phyloP scores from a whole-genome alignment of 1,140 invertebrate genomes.

The Pararge aegeria region DNA sequence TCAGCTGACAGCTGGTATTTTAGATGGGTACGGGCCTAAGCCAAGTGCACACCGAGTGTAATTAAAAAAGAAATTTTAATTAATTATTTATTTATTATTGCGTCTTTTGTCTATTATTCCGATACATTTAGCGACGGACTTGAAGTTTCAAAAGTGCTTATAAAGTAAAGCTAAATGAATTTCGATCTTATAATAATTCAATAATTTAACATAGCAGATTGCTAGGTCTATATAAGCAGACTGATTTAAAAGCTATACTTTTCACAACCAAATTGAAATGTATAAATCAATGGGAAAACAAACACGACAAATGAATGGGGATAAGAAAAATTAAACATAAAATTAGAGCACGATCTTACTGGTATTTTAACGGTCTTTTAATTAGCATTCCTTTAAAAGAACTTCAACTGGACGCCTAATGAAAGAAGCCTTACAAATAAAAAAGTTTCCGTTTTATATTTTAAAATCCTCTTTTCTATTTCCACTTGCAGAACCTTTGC shows the following conservation, averaged over 20 bases:
- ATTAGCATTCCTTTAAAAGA: conserved; percentile 29
- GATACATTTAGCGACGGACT: too few species aligned
- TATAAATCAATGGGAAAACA: neutral
- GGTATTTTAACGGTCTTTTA: conserved; percentile 32
- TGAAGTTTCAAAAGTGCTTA: too few species aligned
- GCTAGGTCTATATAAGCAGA: too few species aligned
- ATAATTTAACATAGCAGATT: too few species aligned
- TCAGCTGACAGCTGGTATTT: too few species aligned
- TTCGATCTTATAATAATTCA: too few species aligned
- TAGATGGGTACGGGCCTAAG: too few species aligned
- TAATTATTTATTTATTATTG: too few species aligned
- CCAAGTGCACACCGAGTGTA: too few species aligned
- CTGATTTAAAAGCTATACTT: neutral
- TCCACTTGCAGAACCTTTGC: neutral
- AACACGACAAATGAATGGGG: neutral
- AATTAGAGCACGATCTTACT: conserved; percentile 24
- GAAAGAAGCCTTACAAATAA: conserved; percentile 23
- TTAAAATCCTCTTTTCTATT: conserved; percentile 4
- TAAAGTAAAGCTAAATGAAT: too few species aligned
- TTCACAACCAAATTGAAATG: neutral
- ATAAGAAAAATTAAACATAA: conserved; percentile 22
- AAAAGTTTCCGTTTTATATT: conserved; percentile 15
- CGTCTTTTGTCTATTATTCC: too few species aligned
- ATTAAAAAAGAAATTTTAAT: too few species aligned
- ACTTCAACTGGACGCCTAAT: conserved; percentile 22